Conservation (phyloP, 2,888 invertebrate genomes). For the Aphodius granarius region DNA sequence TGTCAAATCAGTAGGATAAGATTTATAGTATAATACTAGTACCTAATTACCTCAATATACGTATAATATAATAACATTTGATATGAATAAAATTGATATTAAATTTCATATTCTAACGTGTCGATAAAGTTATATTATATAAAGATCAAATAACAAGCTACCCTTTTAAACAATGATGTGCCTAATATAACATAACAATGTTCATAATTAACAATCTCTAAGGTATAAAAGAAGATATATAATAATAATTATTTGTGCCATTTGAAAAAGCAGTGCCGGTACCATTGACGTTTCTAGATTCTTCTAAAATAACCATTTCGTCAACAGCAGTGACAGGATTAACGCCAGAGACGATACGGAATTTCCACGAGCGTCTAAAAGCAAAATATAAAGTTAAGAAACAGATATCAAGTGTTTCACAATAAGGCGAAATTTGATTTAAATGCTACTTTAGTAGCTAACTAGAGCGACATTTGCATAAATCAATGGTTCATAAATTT, state of each 20-base stretch:
- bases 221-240: neutral
- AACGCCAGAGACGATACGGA: neutral
- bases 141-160: neutral
- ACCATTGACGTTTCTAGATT: neutral
- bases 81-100: neutral
- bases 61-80: neutral
- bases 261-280: neutral
- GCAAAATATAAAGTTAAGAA: neutral
- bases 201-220: neutral
- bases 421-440: neutral
- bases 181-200: neutral
- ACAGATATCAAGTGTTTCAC: neutral
- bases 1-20: neutral
- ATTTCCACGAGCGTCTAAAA: neutral
- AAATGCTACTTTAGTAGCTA: neutral
- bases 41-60: neutral
- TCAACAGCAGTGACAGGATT: neutral
- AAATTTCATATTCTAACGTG: neutral
- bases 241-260: neutral
- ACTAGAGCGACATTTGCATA: slow-evolving; percentile 14
- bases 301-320: neutral
- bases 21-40: neutral
- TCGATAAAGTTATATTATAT: neutral
- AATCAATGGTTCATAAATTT: slow-evolving; percentile 7
- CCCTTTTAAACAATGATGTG: neutral